phyloP scores from a whole-genome alignment of 2,113 vertebrate species.

The chimpanzee (Pan troglodytes) region DNA sequence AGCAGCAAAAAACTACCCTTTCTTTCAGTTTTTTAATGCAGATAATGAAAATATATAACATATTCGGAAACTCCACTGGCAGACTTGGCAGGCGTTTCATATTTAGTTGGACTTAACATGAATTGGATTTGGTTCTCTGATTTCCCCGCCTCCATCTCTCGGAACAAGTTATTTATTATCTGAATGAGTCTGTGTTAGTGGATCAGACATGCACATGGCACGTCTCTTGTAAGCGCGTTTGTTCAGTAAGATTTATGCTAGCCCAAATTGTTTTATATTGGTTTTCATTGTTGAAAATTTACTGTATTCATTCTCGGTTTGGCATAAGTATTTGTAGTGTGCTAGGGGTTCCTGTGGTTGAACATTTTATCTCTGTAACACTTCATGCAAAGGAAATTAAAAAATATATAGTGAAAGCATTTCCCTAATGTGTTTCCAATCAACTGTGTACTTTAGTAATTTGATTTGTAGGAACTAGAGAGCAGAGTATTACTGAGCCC shows the following conservation, averaged over 20 bases:
- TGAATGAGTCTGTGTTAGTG: constrained; percentile 45
- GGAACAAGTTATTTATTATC: constrained; percentile 69
- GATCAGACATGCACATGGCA: constrained; percentile 58
- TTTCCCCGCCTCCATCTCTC: constrained; percentile 59
- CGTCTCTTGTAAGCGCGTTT: constrained; percentile 18
- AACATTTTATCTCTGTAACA: constrained; percentile 66
- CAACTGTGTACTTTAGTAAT: constrained; percentile 53
- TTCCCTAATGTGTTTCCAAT: constrained; percentile 71
- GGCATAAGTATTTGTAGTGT: constrained; percentile 42
- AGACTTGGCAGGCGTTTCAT: constrained; percentile 55
- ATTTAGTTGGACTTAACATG: constrained; percentile 67
- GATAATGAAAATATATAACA: constrained; percentile 66
- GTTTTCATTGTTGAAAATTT: constrained; percentile 70
- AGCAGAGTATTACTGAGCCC: constrained; percentile 4
- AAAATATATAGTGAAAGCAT: constrained; percentile 66
- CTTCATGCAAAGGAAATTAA: constrained; percentile 75
- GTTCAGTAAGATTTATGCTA: constrained; percentile 66
- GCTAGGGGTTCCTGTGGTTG: constrained; percentile 45
- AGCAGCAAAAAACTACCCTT: constrained; percentile 35
- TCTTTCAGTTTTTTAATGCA: constrained; percentile 54
- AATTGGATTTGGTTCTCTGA: constrained; percentile 66
- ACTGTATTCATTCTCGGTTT: constrained; percentile 56
- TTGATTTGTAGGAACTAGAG: constrained; percentile 62
- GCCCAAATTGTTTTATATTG: constrained; percentile 61
- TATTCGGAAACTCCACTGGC: constrained; percentile 59